Evolutionary conservation across 2,888 invertebrate species (phyloP), one percentile per base, ranked within the genome.

Genomic region (Chrysodeixis includens): DNA sequence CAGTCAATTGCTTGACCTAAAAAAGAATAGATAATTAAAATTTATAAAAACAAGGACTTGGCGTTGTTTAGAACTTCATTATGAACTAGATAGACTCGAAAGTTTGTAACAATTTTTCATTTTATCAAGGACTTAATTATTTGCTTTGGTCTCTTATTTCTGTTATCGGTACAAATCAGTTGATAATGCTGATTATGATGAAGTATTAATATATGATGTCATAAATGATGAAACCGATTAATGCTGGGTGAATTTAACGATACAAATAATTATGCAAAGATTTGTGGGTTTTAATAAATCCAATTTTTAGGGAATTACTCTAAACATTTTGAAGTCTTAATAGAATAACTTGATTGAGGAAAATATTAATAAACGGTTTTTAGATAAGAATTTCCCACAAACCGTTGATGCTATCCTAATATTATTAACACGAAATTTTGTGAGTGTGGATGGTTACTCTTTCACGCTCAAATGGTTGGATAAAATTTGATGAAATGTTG

Each of bases 1-100:
- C 53, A 53, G 30, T 53, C 53, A 30, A 53, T 53, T 1, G 30
- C 20, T 8, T 20, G n/a, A 8, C 53, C 53, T 53, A 7, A 30
- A 53, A 22, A 14, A 30, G 14, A 52, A 8, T 7, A 51, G 5
- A 51, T 12, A 5, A 12, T 20, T 26, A 1, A 14, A 52, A 22
- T 26, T 4, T 1, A n/a, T 10, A 52, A 52, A 3, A 52, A 22
- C 10, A 26, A 14, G 2, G 2, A 35, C 12, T 12, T 35, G 1
- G 5, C 12, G 14, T 35, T 35, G 12, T 14, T 14, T 12, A 12
- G 4, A 26, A n/a, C n/a, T n/a, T n/a, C n/a, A n/a, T n/a, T n/a
- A n/a, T n/a, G n/a, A n/a, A n/a, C n/a, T n/a, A n/a, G n/a, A n/a
- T n/a, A 26, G 26, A 2, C 26, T 26, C 26, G 26, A 26, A 6